A percentile compares a stretch with the other conserved stretches of the same genome.
Conservation (phyloP, 2,888 invertebrate species). For the Ephialtes manifestator region DNA sequence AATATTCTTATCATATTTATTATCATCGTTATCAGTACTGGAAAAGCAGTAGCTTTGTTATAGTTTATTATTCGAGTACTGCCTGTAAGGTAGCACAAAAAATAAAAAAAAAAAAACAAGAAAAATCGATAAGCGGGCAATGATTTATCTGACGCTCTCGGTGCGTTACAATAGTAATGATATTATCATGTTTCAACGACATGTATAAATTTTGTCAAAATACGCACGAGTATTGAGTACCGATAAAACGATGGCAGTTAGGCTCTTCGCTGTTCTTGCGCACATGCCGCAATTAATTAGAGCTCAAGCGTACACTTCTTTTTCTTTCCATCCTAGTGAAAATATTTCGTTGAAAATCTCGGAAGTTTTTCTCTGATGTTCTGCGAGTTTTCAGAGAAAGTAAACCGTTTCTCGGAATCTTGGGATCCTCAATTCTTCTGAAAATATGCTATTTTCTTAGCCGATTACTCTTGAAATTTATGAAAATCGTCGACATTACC, state of each 20-base stretch:
- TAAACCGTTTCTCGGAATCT: too few species aligned
- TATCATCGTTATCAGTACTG: conserved; percentile 16
- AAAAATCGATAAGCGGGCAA: neutral
- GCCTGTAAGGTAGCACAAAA: conserved; percentile 1
- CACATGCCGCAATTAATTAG: conserved; percentile 6
- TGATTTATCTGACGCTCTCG: conserved; percentile 7
- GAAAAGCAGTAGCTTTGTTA: neutral
- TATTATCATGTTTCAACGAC: too few species aligned
- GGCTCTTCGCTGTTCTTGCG: conserved; percentile 18
- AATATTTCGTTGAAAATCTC: too few species aligned
- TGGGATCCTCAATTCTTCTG: too few species aligned
- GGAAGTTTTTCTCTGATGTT: too few species aligned
- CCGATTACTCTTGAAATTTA: too few species aligned
- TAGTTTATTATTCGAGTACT: conserved; percentile 17
- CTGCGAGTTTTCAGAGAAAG: neutral
- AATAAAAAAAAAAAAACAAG: neutral
- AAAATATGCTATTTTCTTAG: too few species aligned
- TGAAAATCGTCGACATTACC: too few species aligned
- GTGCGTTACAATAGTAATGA: conserved; percentile 8
- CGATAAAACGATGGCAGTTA: conserved; percentile 47
- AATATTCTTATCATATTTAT: conserved; percentile 25
- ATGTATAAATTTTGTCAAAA: conserved; percentile 24
- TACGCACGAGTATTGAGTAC: conserved; percentile 54
- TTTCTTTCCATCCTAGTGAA: too few species aligned
- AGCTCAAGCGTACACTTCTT: neutral